These are phyloP conservation scores for Mormyrops attenuatus DNA, from an alignment of 2,797 vertebrate genomes.

Conservation along the genomic window DNA sequence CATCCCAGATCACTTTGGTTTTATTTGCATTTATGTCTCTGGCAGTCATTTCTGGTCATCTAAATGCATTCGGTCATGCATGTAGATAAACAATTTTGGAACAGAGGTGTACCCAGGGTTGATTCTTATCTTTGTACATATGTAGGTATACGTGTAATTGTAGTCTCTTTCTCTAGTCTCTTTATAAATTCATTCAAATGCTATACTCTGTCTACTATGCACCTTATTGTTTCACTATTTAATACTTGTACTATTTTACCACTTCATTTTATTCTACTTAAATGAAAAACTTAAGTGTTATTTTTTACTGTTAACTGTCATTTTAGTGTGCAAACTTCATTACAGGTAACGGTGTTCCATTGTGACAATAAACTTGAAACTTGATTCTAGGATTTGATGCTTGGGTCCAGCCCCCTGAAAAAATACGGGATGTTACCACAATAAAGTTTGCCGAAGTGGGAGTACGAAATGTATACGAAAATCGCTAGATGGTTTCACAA, in stretches of 20 bases:
- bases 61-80: not conserved
- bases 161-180: not conserved
- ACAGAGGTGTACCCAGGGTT: not conserved
- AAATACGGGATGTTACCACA: not conserved
- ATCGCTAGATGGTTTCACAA: not conserved
- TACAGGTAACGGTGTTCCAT: too few species aligned
- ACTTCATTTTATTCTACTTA: not conserved
- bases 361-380: not conserved
- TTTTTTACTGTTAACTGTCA: not conserved
- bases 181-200: not conserved
- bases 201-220: not conserved
- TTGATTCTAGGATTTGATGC: not conserved
- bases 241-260: not conserved
- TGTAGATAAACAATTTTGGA: not conserved
- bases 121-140: not conserved
- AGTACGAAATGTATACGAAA: not conserved
- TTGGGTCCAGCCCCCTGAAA: not conserved
- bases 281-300: not conserved
- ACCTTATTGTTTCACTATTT: not conserved
- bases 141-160: not conserved
- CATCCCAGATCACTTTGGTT: not conserved
- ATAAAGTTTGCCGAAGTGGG: not conserved
- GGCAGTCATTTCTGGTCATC: not conserved
- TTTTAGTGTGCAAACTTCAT: not conserved
- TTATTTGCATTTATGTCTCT: not conserved